phyloP scores from a whole-genome alignment of 2,797 vertebrate genomes.

The Hyperoplus immaculatus region DNA sequence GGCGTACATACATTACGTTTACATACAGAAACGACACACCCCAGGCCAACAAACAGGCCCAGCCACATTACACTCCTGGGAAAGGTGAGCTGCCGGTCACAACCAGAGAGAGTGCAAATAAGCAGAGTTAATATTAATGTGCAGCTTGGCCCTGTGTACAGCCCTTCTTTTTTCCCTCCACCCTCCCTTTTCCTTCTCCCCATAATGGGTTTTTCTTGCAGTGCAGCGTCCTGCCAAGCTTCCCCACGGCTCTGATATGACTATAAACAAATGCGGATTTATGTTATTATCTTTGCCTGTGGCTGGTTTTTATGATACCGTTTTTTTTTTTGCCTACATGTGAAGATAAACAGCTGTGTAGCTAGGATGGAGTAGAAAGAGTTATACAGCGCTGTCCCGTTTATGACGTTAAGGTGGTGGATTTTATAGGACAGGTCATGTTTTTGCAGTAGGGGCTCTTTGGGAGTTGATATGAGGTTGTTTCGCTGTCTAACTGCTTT shows the following conservation, averaged over 20 bases:
- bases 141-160: constrained; percentile 41
- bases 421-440: constrained; percentile 39
- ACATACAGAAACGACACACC: constrained; percentile 17
- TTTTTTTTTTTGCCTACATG: constrained; percentile 35
- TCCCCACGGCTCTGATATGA: constrained; percentile 51
- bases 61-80: constrained; percentile 67
- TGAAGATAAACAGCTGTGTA: constrained; percentile 63
- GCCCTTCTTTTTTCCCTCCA: background rate
- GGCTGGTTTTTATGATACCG: constrained; percentile 49
- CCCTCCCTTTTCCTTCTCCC: background rate
- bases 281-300: constrained; percentile 64
- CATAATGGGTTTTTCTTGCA: constrained; percentile 57
- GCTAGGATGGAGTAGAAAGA: constrained; percentile 19
- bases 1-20: background rate
- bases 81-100: constrained; percentile 70
- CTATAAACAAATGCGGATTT: constrained; percentile 73
- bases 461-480: constrained; percentile 24
- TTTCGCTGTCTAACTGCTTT: constrained; percentile 35
- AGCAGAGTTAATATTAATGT: constrained; percentile 59
- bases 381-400: constrained; percentile 28
- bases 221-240: constrained; percentile 48
- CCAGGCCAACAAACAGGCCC: constrained; percentile 33
- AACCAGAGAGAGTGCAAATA: constrained; percentile 56
- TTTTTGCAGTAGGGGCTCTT: background rate
- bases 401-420: constrained; percentile 34